A percentile compares a stretch with the other conserved stretches of the same genome.
phyloP scores from a whole-genome alignment of 2,797 vertebrate species.

The Gouania willdenowi region DNA sequence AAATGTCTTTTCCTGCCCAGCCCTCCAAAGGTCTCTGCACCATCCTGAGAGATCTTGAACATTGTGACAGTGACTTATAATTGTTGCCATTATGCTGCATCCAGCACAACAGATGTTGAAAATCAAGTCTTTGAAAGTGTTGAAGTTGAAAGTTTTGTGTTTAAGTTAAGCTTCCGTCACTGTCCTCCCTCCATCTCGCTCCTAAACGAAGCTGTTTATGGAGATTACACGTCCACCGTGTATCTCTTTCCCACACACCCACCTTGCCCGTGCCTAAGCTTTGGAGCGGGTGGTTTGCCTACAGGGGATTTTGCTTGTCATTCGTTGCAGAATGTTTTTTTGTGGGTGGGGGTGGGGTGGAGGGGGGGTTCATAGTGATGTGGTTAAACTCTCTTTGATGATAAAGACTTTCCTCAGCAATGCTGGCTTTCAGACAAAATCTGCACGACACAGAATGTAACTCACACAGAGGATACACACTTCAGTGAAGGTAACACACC shows the following conservation, averaged over 20 bases:
- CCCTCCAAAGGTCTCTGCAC: no score
- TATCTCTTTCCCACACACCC: conserved; percentile 27
- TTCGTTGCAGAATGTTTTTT: conserved; percentile 24
- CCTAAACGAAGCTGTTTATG: conserved; percentile 38
- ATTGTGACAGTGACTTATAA: no score
- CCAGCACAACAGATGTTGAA: no score
- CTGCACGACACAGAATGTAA: conserved; percentile 14
- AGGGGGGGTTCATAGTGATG: no score
- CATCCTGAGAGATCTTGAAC: no score
- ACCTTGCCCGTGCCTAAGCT: conserved; percentile 31
- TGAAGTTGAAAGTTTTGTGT: no score
- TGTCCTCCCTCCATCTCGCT: background rate
- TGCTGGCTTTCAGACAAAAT: conserved; percentile 34
- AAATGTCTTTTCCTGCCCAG: no score
- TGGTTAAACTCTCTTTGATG: conserved; percentile 47
- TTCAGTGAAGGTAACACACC: conserved; percentile 14
- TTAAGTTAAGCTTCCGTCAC: no score
- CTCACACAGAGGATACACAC: conserved; percentile 9
- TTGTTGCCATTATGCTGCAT: no score
- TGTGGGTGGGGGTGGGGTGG: conserved; percentile 17
- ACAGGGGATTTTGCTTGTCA: conserved; percentile 57
- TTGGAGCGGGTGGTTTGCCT: conserved; percentile 35
- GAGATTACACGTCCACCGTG: conserved; percentile 27
- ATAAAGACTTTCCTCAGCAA: conserved; percentile 37
- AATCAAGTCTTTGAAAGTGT: no score